Conservation (phyloP, 2,888 invertebrate genomes). For the Scrobipalpa costella region DNA sequence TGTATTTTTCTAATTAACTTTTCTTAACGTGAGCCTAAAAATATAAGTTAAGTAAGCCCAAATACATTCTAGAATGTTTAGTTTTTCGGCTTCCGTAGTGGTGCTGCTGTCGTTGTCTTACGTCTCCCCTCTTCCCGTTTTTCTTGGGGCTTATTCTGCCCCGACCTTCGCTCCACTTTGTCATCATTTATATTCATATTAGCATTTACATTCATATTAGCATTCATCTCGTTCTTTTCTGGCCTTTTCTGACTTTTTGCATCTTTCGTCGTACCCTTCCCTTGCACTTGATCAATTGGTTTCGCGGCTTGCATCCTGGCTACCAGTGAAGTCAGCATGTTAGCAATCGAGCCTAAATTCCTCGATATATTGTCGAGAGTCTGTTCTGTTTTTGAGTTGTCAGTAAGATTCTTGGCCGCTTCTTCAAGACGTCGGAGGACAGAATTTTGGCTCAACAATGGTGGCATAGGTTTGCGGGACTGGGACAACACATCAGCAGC, state of each 20-base stretch:
- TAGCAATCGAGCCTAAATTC: not conserved
- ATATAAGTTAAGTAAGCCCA: too few species aligned
- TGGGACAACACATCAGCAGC: too few species aligned
- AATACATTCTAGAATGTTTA: too few species aligned
- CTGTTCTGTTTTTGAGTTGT: not conserved
- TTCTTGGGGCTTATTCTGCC: too few species aligned
- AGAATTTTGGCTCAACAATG: not conserved
- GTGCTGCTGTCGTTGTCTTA: too few species aligned
- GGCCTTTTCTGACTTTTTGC: not conserved
- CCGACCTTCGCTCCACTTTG: too few species aligned
- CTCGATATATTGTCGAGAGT: constrained; percentile 3
- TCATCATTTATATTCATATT: not conserved
- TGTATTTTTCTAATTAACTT: too few species aligned
- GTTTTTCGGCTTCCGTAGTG: too few species aligned
- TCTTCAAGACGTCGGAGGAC: not conserved
- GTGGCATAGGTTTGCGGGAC: too few species aligned
- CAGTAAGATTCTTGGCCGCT: not conserved
- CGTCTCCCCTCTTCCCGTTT: too few species aligned
- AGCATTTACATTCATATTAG: not conserved
- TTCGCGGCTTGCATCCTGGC: constrained; percentile 1
- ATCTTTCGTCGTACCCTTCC: not conserved
- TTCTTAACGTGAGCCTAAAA: too few species aligned
- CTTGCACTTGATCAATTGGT: not conserved
- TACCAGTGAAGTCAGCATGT: not conserved
- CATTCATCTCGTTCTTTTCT: not conserved